Conservation (phyloP, 2,888 invertebrate genomes). For the Neria commutata region DNA sequence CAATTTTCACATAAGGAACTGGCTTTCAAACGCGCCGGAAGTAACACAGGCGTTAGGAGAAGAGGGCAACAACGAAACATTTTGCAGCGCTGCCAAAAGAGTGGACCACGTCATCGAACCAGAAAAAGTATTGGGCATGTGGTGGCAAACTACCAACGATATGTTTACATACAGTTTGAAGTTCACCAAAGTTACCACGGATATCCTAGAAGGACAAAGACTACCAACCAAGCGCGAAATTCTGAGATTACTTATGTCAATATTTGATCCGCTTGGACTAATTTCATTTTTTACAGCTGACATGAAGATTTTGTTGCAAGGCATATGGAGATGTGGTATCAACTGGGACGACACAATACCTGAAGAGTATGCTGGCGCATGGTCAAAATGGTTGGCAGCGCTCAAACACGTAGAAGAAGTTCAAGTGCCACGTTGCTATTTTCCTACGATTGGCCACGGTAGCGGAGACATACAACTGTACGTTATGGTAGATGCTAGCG, state of each 20-base stretch:
- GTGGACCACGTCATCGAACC: conserved; percentile 21
- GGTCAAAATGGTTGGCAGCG: conserved; percentile 21
- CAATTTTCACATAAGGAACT: conserved; percentile 31
- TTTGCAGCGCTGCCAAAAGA: conserved; percentile 14
- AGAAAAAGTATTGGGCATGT: conserved; percentile 28
- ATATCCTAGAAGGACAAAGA: conserved; percentile 14
- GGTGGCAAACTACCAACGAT: conserved; percentile 26
- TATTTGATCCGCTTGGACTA: conserved; percentile 29
- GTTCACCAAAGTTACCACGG: conserved; percentile 22
- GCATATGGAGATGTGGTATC: conserved; percentile 26
- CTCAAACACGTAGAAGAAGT: conserved; percentile 13
- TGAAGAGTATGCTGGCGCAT: conserved; percentile 10
- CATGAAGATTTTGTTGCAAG: conserved; percentile 32
- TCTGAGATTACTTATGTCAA: conserved; percentile 27
- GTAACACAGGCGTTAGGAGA: conserved; percentile 21
- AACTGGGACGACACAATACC: conserved; percentile 29
- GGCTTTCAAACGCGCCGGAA: conserved; percentile 27
- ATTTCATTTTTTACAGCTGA: conserved; percentile 16
- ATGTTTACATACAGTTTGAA: conserved; percentile 22
- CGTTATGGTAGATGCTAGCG: conserved; percentile 24
- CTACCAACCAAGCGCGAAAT: conserved; percentile 29
- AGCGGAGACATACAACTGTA: conserved; percentile 11
- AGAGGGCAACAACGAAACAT: not conserved
- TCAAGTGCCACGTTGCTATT: conserved; percentile 27
- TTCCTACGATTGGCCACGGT: not conserved